Base-by-base conservation (phyloP, 2,113 vertebrate species). In the Halichoerus grypus region DNA sequence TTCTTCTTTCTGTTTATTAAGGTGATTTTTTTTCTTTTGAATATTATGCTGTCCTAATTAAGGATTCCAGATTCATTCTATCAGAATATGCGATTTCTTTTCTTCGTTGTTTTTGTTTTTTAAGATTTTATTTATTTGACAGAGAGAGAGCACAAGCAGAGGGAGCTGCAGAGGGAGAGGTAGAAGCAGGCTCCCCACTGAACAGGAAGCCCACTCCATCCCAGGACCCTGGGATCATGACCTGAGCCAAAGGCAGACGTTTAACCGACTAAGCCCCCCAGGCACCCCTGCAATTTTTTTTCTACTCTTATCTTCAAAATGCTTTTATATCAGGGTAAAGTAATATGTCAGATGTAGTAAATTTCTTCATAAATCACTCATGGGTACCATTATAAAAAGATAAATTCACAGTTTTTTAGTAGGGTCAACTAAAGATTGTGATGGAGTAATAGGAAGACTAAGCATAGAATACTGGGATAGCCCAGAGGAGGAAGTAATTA, bases 321-420 rank as follows among this genome's bases (percentile, higher is more conserved):
- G 36, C 82, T 93, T 96, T 77, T 95, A 86, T 91, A 77, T 74
- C 28, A 55, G 36, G 28, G 59, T 81, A 63, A 94, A 69, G 24
- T 80, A 69, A n/a, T 55, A 74, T 81, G 13, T 95, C 42, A 90
- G 69, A 91, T 93, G 24, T 26, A 65, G 42, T 88, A 5, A 55
- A 53, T 95, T 51, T 87, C 19, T 91, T 77, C 46, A 71, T 95
- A 82, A 90, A 53, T 86, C 81, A 91, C 77, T 71, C 28, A 53
- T 85, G 26, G 11, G 2, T 90, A 36, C 42, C 19, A 57, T 96
- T 91, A 79, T 72, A 16, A 79, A 87, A 71, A 88, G 14, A 77
- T 69, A 91, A 59, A 84, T 88, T 57, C 33, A 88, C 84, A 57
- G 39, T n/a, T n/a, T 76, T 88, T 92, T 72, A 88, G 14, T 14